Conservation (phyloP, 1,140 invertebrate species). For the Pseudomyrmex dendroicus region DNA sequence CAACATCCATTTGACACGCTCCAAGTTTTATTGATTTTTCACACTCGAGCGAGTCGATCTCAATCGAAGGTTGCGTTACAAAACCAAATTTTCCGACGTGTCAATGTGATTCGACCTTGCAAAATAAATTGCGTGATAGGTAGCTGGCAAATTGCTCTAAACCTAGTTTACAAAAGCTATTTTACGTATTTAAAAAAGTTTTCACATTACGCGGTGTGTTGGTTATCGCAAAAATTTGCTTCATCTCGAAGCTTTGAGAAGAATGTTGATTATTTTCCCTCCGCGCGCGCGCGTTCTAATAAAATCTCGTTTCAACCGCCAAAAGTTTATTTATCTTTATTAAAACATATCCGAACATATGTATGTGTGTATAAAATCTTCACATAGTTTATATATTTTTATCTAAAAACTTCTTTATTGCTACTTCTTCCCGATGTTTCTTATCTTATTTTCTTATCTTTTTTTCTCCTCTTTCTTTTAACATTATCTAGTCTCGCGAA, state of each 20-base stretch:
- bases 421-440: too few relatives aligned
- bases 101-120: not conserved
- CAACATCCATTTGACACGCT: not conserved
- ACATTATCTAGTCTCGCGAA: too few relatives aligned
- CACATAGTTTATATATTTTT: too few relatives aligned
- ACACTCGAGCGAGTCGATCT: constrained; percentile 10
- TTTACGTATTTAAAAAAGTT: not conserved
- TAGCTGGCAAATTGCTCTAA: not conserved
- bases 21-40: constrained; percentile 41
- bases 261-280: not conserved
- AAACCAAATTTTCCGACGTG: not conserved
- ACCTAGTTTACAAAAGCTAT: not conserved
- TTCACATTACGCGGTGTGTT: not conserved
- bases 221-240: not conserved
- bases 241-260: not conserved
- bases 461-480: too few relatives aligned
- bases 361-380: too few relatives aligned
- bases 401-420: too few relatives aligned
- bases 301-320: not conserved
- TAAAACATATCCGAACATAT: not conserved
- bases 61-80: not conserved
- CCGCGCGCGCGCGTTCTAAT: not conserved
- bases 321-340: not conserved
- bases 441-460: too few relatives aligned
- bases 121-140: not conserved